phyloP scores from a whole-genome alignment of 37 sponge, comb jelly and placozoan species.

The Geodia barretti region DNA sequence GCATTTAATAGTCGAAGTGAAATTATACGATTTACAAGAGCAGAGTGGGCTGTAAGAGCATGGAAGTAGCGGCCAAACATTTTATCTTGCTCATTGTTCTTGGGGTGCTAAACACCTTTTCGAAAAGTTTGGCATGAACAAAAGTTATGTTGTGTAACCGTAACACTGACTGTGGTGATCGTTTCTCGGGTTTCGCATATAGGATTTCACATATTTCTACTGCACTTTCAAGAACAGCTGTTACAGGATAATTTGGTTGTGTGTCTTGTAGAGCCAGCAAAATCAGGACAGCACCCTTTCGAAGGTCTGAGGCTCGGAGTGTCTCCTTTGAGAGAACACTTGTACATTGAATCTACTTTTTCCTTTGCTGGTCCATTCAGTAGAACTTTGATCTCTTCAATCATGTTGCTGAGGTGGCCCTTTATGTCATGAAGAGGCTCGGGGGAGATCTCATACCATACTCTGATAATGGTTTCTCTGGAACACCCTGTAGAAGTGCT shows the following conservation, averaged over 20 bases:
- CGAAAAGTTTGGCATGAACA: slow-evolving; percentile 6
- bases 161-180: slow-evolving; percentile 7
- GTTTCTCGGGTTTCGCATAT: neutral
- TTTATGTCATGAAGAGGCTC: slow-evolving; percentile 28
- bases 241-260: neutral
- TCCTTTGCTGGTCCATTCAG: neutral
- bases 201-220: neutral
- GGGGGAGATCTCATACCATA: slow-evolving; percentile 8
- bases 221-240: slow-evolving; percentile 5
- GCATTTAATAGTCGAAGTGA: slow-evolving; percentile 15
- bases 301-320: slow-evolving; percentile 13
- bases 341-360: neutral
- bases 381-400: slow-evolving; percentile 6
- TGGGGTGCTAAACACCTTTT: neutral
- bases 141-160: slow-evolving; percentile 18
- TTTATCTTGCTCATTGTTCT: neutral
- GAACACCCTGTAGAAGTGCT: slow-evolving; percentile 16
- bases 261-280: neutral
- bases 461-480: neutral
- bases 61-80: slow-evolving; percentile 26
- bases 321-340: slow-evolving; percentile 9
- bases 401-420: slow-evolving; percentile 21
- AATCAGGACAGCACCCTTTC: slow-evolving; percentile 16
- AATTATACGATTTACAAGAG: neutral
- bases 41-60: slow-evolving; percentile 1